Percentiles rank a stretch among this genome's conserved stretches.
These are phyloP conservation scores for Palythoa grandis DNA, from an alignment of 92 coral and sea anemone genomes.

Conservation along the genomic window DNA sequence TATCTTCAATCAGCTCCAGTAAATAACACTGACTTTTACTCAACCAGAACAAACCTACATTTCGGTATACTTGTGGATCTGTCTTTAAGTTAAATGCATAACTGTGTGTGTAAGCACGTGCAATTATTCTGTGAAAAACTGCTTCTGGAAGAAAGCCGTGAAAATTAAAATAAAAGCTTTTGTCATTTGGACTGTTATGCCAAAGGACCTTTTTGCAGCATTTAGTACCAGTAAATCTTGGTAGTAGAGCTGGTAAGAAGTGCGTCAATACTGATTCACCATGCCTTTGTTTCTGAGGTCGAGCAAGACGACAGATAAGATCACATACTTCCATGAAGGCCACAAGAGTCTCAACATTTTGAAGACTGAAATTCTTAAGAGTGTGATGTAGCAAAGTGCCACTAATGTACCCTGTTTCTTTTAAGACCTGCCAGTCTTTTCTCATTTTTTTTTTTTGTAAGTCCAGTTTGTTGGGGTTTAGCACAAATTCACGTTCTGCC, in stretches of 20 bases:
- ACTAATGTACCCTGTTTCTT: conserved; percentile 13
- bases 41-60: conserved; percentile 19
- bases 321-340: conserved; percentile 11
- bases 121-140: conserved; percentile 11
- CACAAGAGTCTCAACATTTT: background rate
- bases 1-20: background rate
- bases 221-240: background rate
- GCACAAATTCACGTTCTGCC: conserved; percentile 20
- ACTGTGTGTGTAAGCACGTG: conserved; percentile 10
- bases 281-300: background rate
- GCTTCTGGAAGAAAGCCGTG: conserved; percentile 20
- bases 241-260: conserved; percentile 7
- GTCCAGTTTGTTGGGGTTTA: conserved; percentile 2
- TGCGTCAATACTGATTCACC: background rate
- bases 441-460: background rate
- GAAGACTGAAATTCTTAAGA: background rate
- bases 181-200: background rate
- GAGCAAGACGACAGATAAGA: conserved; percentile 8
- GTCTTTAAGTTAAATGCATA: background rate
- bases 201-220: background rate
- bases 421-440: conserved; percentile 32
- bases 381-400: background rate
- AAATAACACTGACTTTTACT: conserved; percentile 5
- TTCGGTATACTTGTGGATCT: background rate
- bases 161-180: background rate